Percentiles rank a stretch among this genome's conserved stretches.
These are phyloP conservation scores for Sipha maydis DNA, from an alignment of 2,888 invertebrate species.

Conservation along the genomic window DNA sequence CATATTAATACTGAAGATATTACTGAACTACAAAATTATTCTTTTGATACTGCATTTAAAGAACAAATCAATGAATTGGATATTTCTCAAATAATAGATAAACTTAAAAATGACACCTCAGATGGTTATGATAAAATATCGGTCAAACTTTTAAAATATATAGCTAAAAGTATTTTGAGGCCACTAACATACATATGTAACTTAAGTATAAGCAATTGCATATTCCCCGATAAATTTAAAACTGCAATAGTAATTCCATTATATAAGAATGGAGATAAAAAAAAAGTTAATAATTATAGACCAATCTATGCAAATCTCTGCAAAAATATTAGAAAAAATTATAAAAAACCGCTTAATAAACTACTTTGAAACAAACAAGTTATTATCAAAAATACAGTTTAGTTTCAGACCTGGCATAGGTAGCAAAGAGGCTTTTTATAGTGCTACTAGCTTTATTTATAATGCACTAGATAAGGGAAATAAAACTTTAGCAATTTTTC, in stretches of 20 bases:
- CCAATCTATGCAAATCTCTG: no score
- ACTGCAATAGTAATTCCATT: constrained; percentile 16
- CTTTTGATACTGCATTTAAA: constrained; percentile 11
- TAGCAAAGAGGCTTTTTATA: background rate
- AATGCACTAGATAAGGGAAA: constrained; percentile 6
- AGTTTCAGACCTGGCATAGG: constrained; percentile 1
- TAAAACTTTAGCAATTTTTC: background rate
- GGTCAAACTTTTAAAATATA: no score
- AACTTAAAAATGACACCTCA: no score
- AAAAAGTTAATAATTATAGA: no score
- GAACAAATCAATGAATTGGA: constrained; percentile 2
- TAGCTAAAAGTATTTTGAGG: background rate
- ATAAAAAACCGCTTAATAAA: background rate
- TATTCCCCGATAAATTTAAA: constrained; percentile 17
- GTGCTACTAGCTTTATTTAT: background rate
- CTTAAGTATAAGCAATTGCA: no score
- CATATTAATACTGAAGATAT: constrained; percentile 10
- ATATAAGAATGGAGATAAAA: constrained; percentile 2
- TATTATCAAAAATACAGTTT: background rate
- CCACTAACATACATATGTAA: background rate
- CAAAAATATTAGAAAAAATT: no score
- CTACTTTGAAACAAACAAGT: background rate
- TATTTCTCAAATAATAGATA: background rate
- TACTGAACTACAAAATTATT: constrained; percentile 4
- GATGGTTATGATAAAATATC: no score